phyloP scores from a whole-genome alignment of 2,113 vertebrate species.

The Lepus americanus region DNA sequence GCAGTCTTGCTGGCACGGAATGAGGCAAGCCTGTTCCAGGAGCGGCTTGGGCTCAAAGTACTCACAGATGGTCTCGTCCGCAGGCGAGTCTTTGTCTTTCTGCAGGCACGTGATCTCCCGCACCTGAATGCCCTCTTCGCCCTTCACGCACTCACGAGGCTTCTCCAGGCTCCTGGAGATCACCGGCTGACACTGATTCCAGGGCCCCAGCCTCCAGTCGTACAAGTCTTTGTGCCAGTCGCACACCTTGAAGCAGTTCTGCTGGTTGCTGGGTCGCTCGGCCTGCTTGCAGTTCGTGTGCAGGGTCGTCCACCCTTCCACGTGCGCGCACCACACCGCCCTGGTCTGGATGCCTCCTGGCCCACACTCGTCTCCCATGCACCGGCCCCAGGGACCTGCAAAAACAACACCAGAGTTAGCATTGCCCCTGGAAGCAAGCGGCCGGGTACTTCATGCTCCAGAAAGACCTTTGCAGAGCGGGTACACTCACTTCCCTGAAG shows the following conservation, averaged over 20 bases:
- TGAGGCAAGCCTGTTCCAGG: constrained; percentile 97
- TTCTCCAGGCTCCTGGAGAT: constrained; percentile 90
- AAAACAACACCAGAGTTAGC: constrained; percentile 73
- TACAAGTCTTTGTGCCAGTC: constrained; percentile 99
- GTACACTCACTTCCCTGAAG: constrained; percentile 57
- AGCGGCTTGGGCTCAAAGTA: constrained; percentile 97
- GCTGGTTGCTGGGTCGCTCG: constrained; percentile 94
- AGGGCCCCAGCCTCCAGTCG: constrained; percentile 94
- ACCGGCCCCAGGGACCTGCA: constrained; percentile 97
- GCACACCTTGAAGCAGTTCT: constrained; percentile 96
- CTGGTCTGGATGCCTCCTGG: constrained; percentile 96
- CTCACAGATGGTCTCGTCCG: constrained; percentile 96
- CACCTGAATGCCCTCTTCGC: constrained; percentile 96
- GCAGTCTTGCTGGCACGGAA: constrained; percentile 96
- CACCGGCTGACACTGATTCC: constrained; percentile 94
- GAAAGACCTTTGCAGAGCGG: constrained; percentile 52
- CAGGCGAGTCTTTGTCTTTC: constrained; percentile 89
- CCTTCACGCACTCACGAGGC: constrained; percentile 89
- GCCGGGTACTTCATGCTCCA: neutral
- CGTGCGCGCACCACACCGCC: constrained; percentile 97
- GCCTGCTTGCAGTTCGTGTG: constrained; percentile 95
- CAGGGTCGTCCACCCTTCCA: constrained; percentile 97
- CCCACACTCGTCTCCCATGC: constrained; percentile 98
- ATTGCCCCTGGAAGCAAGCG: neutral
- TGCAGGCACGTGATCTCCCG: constrained; percentile 93